Conservation (phyloP, 2,888 invertebrate species). For the Orchesellides sinensis region DNA sequence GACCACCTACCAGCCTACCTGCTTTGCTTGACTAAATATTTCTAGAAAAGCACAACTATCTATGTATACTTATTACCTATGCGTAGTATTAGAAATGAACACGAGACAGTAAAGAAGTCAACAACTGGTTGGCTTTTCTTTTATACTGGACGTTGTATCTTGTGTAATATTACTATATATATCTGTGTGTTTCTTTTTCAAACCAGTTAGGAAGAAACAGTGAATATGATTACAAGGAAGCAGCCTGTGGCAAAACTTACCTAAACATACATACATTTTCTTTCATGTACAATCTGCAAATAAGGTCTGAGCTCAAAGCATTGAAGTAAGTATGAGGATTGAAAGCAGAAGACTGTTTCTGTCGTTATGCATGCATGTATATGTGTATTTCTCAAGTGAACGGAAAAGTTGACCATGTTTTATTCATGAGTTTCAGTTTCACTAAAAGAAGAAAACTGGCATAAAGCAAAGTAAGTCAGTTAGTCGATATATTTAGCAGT, state of each 20-base stretch:
- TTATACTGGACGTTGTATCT: not conserved
- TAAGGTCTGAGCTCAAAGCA: no score
- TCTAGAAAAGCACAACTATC: not conserved
- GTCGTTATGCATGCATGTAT: not conserved
- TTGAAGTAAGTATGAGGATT: not conserved
- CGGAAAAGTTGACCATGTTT: constrained; percentile 64
- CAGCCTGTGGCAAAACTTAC: constrained; percentile 5
- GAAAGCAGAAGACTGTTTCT: not conserved
- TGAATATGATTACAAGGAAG: constrained; percentile 19
- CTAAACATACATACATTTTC: no score
- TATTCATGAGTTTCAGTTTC: constrained; percentile 66
- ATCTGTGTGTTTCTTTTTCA: not conserved
- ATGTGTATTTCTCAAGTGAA: constrained; percentile 48
- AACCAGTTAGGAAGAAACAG: constrained; percentile 10
- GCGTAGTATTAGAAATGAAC: not conserved
- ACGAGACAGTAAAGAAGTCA: not conserved
- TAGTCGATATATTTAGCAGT: constrained; percentile 26
- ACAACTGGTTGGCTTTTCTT: not conserved
- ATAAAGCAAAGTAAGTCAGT: constrained; percentile 56
- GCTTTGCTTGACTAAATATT: constrained; percentile 18
- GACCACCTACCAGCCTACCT: constrained; percentile 26
- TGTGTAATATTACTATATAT: constrained; percentile 7
- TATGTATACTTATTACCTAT: not conserved
- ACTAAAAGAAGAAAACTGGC: constrained; percentile 48
- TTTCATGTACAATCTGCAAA: no score